These are phyloP conservation scores for Apaloderma vittatum DNA, from an alignment of 2,113 vertebrate species.

Conservation along the genomic window DNA sequence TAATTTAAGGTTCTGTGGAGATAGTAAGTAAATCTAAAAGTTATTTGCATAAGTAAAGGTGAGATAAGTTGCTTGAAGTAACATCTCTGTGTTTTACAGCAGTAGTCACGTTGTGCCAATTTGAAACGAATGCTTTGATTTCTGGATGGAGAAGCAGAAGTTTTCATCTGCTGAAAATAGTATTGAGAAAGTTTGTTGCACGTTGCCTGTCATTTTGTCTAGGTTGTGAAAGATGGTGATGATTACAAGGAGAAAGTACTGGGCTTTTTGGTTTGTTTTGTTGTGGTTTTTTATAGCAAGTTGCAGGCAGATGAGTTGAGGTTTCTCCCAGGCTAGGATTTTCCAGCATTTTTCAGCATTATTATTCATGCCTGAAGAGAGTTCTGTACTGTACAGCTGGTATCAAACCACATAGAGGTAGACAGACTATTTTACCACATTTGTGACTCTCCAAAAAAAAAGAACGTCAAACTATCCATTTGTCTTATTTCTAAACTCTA, in stretches of 20 bases:
- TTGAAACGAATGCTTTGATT: background rate
- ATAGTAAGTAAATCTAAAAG: conserved; percentile 1
- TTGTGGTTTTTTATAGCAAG: background rate
- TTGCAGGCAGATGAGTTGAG: background rate
- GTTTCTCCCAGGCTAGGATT: background rate
- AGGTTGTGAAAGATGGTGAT: background rate
- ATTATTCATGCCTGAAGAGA: background rate
- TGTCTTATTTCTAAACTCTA: background rate
- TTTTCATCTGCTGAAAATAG: conserved; percentile 33
- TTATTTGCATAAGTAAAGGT: background rate
- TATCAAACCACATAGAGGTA: background rate
- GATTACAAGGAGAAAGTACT: background rate
- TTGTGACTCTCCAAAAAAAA: background rate
- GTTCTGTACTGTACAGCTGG: background rate
- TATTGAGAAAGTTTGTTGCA: background rate
- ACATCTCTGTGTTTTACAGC: background rate
- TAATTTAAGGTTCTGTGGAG: background rate
- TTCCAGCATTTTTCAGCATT: background rate
- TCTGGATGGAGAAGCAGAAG: background rate
- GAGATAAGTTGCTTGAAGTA: background rate
- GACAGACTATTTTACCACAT: background rate
- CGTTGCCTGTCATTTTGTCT: background rate
- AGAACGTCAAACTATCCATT: background rate
- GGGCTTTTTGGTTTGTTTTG: background rate
- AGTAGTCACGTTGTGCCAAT: background rate